phyloP scores from a whole-genome alignment of 2,113 vertebrate species.

The Brevimyrus niger region DNA sequence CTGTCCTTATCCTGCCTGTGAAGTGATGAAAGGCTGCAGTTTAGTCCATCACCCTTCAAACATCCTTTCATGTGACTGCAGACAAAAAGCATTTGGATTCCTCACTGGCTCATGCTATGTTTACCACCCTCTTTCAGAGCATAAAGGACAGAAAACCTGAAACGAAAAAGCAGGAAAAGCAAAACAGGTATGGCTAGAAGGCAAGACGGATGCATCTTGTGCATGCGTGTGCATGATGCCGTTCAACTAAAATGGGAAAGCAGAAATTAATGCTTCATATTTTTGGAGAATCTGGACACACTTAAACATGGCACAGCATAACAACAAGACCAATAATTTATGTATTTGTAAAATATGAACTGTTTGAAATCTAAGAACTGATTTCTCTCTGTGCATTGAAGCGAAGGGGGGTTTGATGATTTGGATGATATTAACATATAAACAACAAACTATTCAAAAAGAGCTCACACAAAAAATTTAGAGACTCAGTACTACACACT shows the following conservation, averaged over 20 bases:
- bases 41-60: not conserved
- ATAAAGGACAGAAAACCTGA: not conserved
- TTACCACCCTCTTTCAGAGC: not conserved
- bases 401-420: not conserved
- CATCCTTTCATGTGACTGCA: not conserved
- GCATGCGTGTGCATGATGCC: not conserved
- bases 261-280: not conserved
- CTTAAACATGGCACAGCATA: not conserved
- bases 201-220: not conserved
- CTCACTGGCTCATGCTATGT: not conserved
- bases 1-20: not conserved
- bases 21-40: not conserved
- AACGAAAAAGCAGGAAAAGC: not conserved
- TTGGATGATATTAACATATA: not conserved
- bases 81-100: not conserved
- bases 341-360: not conserved
- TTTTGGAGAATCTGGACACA: not conserved
- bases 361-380: not conserved
- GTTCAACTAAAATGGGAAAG: not conserved
- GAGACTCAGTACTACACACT: no score
- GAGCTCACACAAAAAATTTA: not conserved
- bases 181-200: not conserved
- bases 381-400: not conserved
- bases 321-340: not conserved
- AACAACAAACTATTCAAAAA: not conserved